phyloP scores from a whole-genome alignment of 1,140 invertebrate genomes.

The Ylistrum balloti region DNA sequence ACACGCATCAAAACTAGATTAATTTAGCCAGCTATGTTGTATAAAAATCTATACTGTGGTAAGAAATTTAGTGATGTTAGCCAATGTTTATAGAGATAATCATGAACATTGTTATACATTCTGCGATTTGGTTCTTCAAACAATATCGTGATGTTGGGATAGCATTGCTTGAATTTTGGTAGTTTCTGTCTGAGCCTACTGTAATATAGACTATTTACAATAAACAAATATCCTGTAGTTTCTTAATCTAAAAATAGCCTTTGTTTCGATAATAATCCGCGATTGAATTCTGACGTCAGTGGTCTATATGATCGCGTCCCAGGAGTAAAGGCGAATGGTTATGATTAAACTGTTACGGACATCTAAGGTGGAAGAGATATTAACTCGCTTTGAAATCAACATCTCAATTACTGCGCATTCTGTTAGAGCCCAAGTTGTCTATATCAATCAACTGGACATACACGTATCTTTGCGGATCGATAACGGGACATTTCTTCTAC shows the following conservation, averaged over 20 bases:
- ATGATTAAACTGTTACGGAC: background rate
- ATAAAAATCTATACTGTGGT: no score
- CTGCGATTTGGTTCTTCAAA: conserved; percentile 15
- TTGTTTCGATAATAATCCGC: background rate
- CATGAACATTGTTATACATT: no score
- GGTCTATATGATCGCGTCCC: background rate
- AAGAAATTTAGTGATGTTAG: no score
- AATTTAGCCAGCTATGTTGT: no score
- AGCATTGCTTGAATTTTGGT: no score
- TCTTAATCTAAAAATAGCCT: background rate
- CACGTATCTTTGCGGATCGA: background rate
- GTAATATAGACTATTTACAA: background rate
- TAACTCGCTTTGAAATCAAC: background rate
- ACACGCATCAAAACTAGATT: no score
- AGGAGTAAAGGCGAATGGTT: background rate
- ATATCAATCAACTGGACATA: background rate
- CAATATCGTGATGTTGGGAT: conserved; percentile 12
- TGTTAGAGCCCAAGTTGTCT: background rate
- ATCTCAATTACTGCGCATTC: background rate
- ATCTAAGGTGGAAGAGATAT: background rate
- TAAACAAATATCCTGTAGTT: background rate
- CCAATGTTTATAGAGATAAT: no score
- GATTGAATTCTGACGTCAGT: background rate
- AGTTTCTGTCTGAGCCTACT: no score
- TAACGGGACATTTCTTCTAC: background rate